Evolutionary conservation across 2,113 vertebrate species (phyloP).

Genomic region (Paramisgurnus dabryanus): DNA sequence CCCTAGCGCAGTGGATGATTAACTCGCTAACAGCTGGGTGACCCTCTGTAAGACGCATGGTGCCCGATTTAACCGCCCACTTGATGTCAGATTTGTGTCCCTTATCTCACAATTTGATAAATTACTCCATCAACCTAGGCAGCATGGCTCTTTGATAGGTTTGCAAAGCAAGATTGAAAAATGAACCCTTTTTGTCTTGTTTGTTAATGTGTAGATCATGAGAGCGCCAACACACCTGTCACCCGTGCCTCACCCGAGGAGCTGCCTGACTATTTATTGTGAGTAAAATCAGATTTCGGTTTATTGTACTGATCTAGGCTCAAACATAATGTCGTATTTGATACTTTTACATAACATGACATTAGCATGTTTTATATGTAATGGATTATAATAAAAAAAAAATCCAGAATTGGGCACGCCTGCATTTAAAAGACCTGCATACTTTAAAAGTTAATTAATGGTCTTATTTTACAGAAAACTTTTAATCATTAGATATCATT

Average conservation of each 20-base stretch:
- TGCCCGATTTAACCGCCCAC: not conserved
- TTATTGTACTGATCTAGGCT: not conserved
- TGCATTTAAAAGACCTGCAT: no score
- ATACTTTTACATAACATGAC: not conserved
- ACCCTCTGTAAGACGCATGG: slow-evolving; percentile 64
- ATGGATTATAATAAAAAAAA: no score
- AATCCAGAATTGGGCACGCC: no score
- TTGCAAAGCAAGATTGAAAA: slow-evolving; percentile 58
- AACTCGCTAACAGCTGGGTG: slow-evolving; percentile 71
- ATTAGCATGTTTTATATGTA: not conserved
- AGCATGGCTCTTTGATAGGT: slow-evolving; percentile 57
- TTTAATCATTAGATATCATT: no score
- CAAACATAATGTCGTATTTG: no score
- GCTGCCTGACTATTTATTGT: slow-evolving; percentile 81
- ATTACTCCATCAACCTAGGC: slow-evolving; percentile 54
- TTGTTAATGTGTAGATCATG: slow-evolving; percentile 59
- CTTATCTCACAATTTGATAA: slow-evolving; percentile 64
- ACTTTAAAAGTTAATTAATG: no score
- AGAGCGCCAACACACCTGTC: slow-evolving; percentile 64
- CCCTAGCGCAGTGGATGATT: slow-evolving; percentile 69
- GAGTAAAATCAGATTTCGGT: slow-evolving; percentile 61
- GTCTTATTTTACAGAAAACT: no score
- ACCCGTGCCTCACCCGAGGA: slow-evolving; percentile 64
- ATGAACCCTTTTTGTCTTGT: slow-evolving; percentile 50
- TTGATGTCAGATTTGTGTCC: slow-evolving; percentile 54